phyloP scores from a whole-genome alignment of 2,888 invertebrate genomes.

The Palloptera scutellata region DNA sequence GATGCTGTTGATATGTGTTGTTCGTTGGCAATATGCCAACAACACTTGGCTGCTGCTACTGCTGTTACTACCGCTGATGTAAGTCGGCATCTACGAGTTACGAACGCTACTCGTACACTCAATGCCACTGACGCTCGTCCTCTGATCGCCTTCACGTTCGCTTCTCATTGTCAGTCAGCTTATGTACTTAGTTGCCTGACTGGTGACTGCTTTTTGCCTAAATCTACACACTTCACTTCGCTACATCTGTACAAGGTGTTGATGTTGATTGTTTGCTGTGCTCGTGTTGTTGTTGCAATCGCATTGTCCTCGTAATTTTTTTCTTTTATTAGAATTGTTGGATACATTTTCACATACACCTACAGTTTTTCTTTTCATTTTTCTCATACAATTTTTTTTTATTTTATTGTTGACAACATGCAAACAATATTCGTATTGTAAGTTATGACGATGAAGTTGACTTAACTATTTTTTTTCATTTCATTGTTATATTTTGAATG shows the following conservation, averaged over 20 bases:
- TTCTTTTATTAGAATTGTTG: too few relatives aligned
- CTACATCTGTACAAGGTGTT: neutral
- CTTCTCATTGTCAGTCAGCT: too few relatives aligned
- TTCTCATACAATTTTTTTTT: neutral
- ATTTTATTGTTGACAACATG: conserved; percentile 29
- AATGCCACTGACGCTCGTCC: too few relatives aligned
- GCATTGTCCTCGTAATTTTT: too few relatives aligned
- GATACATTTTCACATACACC: too few relatives aligned
- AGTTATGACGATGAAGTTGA: conserved; percentile 21
- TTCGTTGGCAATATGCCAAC: conserved; percentile 37
- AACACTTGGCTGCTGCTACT: conserved; percentile 6
- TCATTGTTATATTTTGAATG: neutral
- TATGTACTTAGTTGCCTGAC: too few relatives aligned
- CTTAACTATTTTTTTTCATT: conserved; percentile 9
- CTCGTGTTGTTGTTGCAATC: conserved; percentile 15
- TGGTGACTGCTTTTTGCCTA: too few relatives aligned
- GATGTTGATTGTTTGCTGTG: neutral
- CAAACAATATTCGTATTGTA: conserved; percentile 10
- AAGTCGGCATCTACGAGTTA: too few relatives aligned
- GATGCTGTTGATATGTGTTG: conserved; percentile 36
- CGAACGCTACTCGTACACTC: too few relatives aligned
- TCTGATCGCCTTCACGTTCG: too few relatives aligned
- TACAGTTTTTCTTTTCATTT: too few relatives aligned
- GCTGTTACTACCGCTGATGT: too few relatives aligned
- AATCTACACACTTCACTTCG: neutral